Base-by-base conservation (phyloP, 2,113 vertebrate genomes). In the Peromyscus leucopus region DNA sequence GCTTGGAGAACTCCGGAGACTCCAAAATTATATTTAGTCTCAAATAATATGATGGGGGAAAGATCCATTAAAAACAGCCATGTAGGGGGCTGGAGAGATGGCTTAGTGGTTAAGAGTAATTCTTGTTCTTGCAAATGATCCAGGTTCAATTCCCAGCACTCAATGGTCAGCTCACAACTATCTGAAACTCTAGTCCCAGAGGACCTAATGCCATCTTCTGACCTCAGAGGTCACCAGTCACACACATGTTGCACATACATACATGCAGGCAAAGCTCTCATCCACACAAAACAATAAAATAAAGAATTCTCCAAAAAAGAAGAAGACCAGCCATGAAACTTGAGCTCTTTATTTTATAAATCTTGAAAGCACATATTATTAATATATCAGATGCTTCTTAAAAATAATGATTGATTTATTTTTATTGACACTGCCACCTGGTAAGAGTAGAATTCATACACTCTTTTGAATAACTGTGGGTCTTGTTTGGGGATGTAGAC, bases 401-500 rank as follows among this genome's bases (percentile, higher is more conserved):
- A 63, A 93, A 79, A 65, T 46, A 15, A 0, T 36, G 2, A 15
- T 5, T 7, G 48, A n/a, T 76, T 74, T 48, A 63, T 8, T 59
- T 39, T 87, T 19, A 79, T 71, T 63, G 67, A 7, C 22, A 7
- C 12, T 17, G 15, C 76, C 1, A 2, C 2, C 5, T 36, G 46
- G 10, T 74, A 33, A 76, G 71, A 93, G 1, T 22, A 46, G 5
- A 63, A 11, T 19, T 96, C 67, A 93, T 85, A 61, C 21, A 33
- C 26, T 95, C 26, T 71, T 55, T 69, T 93, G 82, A 17, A 8
- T 24, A 97, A 28, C 31, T 51, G 51, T 93, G 89, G 76, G 8
- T 93, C 85, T 94, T 96, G 6, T 74, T 82, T 90, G 3, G 15
- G 97, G 39, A 9, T 87, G 42, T 59, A 96, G 24, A 36, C 48